Conservation (phyloP, 1,140 invertebrate species). For the Rhynchophorus ferrugineus region DNA sequence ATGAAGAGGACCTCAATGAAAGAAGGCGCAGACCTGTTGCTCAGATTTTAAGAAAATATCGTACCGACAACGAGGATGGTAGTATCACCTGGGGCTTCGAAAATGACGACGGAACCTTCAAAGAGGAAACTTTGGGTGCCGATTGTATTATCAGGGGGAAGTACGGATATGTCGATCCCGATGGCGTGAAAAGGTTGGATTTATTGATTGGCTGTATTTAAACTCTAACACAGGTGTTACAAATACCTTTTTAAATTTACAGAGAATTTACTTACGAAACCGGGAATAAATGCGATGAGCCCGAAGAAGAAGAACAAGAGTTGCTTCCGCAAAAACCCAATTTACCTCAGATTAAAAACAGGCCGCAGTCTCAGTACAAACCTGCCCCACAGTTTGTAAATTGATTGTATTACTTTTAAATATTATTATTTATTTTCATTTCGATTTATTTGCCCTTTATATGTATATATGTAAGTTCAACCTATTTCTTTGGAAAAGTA, state of each 20-base stretch:
- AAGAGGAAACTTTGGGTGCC: conserved; percentile 72
- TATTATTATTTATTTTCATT: neutral
- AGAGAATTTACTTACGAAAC: conserved; percentile 38
- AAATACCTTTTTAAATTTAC: conserved; percentile 3
- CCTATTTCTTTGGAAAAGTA: neutral
- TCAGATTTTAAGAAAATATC: conserved; percentile 65
- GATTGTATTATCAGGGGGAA: conserved; percentile 74
- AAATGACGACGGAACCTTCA: conserved; percentile 71
- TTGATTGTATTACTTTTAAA: neutral
- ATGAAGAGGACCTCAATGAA: conserved; percentile 23
- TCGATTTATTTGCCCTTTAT: neutral
- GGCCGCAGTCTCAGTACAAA: conserved; percentile 9
- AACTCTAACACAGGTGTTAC: too few relatives aligned
- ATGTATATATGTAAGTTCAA: neutral
- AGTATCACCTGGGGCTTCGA: conserved; percentile 81
- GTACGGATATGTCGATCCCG: conserved; percentile 76
- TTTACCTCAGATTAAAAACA: conserved; percentile 18
- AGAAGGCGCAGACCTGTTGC: conserved; percentile 46
- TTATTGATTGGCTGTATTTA: too few relatives aligned
- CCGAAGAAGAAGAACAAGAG: conserved; percentile 29
- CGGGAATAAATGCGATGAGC: conserved; percentile 36
- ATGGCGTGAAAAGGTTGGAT: conserved; percentile 45
- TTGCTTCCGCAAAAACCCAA: conserved; percentile 15
- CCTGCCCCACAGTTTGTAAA: conserved; percentile 6
- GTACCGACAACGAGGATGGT: conserved; percentile 72